phyloP scores from a whole-genome alignment of 2,797 vertebrate species.

The Thunnus albacares region DNA sequence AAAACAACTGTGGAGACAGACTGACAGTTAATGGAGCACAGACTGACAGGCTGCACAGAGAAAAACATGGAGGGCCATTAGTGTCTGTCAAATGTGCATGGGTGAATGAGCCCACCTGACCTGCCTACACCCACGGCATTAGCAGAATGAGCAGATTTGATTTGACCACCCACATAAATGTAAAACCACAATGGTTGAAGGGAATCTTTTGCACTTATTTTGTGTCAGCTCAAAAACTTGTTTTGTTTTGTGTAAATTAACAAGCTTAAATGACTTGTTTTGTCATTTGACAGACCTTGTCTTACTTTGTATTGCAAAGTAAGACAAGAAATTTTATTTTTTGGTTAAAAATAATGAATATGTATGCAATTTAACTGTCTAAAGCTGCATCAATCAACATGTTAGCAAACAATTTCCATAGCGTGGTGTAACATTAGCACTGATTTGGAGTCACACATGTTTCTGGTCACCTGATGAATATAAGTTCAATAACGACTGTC shows the following conservation, averaged over 20 bases:
- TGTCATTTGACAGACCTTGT: neutral
- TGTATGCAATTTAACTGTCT: neutral
- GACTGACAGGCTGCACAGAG: slow-evolving; percentile 26
- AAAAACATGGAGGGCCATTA: slow-evolving; percentile 55
- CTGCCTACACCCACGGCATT: slow-evolving; percentile 1
- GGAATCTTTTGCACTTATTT: neutral
- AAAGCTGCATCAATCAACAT: neutral
- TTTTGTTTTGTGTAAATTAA: no score
- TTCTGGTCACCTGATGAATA: no score
- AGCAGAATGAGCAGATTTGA: neutral
- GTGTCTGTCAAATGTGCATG: slow-evolving; percentile 82
- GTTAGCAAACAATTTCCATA: no score
- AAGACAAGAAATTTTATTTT: neutral
- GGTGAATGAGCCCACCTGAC: slow-evolving; percentile 82
- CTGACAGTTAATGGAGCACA: slow-evolving; percentile 60
- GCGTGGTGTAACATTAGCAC: no score
- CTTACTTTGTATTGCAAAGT: neutral
- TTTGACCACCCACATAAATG: neutral
- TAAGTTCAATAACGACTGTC: no score
- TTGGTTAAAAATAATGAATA: neutral
- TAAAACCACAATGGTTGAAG: neutral
- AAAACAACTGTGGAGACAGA: neutral
- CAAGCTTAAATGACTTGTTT: neutral
- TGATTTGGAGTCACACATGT: no score
- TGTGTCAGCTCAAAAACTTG: neutral